Conservation (phyloP, 2,113 vertebrate species). For the Thermophis baileyi region DNA sequence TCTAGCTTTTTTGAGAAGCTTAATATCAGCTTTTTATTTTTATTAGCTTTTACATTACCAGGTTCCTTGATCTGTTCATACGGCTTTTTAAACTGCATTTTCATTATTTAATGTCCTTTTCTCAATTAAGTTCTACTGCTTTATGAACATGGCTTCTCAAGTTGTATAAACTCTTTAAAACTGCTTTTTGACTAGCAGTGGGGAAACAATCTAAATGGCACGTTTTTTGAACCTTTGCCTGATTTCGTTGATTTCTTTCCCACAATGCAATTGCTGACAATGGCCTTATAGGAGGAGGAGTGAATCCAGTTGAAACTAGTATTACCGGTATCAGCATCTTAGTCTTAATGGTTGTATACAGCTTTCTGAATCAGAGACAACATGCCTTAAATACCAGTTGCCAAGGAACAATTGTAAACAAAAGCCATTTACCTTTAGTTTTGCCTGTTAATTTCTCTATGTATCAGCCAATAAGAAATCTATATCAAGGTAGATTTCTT, state of each 20-base stretch:
- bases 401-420: not conserved
- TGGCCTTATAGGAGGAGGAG: not conserved
- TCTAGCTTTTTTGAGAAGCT: not conserved
- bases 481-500: not conserved
- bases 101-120: not conserved
- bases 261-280: not conserved
- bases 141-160: not conserved
- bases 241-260: not conserved
- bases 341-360: not conserved
- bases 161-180: not conserved
- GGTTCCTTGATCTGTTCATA: not conserved
- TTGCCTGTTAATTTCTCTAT: not conserved
- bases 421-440: not conserved
- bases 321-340: no score
- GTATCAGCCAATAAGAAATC: not conserved
- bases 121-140: not conserved
- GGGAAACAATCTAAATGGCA: not conserved
- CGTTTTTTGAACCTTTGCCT: not conserved
- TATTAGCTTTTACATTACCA: not conserved
- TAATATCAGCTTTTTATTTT: not conserved
- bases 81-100: not conserved
- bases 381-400: not conserved
- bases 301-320: not conserved
- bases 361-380: not conserved
- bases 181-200: not conserved